Evolutionary conservation across 2,888 invertebrate genomes (phyloP), one percentile per base, ranked within the genome.

Genomic region (Pandemis corylana): DNA sequence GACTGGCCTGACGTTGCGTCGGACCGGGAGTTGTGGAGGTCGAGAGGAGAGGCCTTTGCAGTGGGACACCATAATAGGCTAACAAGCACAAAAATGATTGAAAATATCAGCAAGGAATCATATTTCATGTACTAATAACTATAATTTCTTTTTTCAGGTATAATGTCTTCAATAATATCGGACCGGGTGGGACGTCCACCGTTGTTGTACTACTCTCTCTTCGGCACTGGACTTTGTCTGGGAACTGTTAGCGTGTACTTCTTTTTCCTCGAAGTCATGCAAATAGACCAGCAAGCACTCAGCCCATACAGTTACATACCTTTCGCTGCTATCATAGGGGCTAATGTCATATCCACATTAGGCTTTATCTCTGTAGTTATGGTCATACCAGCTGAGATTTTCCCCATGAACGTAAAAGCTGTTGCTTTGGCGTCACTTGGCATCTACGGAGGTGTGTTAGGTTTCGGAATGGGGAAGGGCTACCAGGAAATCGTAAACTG

Each of bases 351-450:
- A 0, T 83, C 89, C 0, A 85, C 85, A 12, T 36, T 92, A 42
- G 96, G 96, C 0, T 89, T 93, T 63, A 93, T 92, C 67, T 94
- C 95, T 0, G 79, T 95, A n/a, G 85, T 90, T 0, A 91, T 90
- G 68, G 85, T 93, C 75, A 89, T 95, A 73, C 88, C 95, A 20
- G 95, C 95, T 0, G 96, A 96, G 82, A 84, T 95, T 9, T 96
- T 95, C 76, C 95, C 95, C 0, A 87, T 95, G 2, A 95, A 95
- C 78, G 93, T 95, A 0, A 95, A 95, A 81, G 93, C 95, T 0
- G 81, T 92, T 0, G 95, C 95, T 0, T 91, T 95, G 72, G 94
- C 94, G 0, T 77, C 90, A 0, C 84, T 90, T 0, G 95, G 91
- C 72, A 84, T 95, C 7, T 90, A 93, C 77, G 90, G 92, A 0